A percentile compares a stretch with the other conserved stretches of the same genome.
Evolutionary conservation across 1,140 invertebrate species (phyloP).

Genomic region (Heliconius himera): DNA sequence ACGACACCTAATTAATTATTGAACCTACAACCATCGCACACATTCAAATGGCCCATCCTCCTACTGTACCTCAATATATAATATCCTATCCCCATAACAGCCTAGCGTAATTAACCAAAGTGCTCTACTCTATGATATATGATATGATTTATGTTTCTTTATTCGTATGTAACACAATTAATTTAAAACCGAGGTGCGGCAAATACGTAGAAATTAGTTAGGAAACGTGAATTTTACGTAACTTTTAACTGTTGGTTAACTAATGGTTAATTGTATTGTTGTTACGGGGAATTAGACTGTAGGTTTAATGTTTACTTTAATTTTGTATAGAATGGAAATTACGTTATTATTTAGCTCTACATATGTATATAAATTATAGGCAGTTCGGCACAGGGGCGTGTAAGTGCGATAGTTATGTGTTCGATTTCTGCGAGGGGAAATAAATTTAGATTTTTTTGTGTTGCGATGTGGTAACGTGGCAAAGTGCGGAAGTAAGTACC

Average conservation of each 20-base stretch:
- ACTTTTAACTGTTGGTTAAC: constrained; percentile 4
- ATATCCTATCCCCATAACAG: not conserved
- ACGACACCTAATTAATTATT: not conserved
- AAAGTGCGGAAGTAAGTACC: no score
- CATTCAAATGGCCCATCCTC: not conserved
- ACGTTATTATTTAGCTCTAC: no score
- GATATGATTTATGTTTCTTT: constrained; percentile 11
- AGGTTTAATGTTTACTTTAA: not conserved
- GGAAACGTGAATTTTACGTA: not conserved
- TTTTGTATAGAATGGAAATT: no score
- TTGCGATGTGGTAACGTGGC: no score
- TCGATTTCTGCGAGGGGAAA: no score
- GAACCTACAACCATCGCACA: not conserved
- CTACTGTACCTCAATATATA: not conserved
- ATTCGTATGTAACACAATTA: not conserved
- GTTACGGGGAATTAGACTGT: not conserved
- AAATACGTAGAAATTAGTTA: not conserved
- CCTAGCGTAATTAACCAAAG: not conserved
- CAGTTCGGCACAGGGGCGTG: no score
- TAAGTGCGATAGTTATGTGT: no score
- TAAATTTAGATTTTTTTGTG: no score
- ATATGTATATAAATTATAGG: no score
- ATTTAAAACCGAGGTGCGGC: not conserved
- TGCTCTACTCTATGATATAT: not conserved
- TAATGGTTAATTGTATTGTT: not conserved